Base-by-base conservation (phyloP, 2,113 vertebrate species). In the Tonatia bakeri region DNA sequence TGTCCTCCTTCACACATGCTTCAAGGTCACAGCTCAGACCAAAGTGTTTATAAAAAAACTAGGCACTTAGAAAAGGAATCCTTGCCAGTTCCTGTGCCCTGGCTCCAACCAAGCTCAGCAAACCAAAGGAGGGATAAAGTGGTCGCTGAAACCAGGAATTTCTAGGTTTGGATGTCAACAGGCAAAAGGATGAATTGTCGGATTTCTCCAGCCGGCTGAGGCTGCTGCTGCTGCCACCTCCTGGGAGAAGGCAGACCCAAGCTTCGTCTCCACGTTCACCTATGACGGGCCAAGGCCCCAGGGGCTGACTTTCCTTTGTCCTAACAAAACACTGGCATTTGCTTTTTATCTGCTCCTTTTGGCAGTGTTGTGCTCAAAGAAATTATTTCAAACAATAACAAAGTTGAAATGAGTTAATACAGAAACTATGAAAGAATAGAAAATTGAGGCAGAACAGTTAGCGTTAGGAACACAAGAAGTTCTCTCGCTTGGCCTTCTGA, bases 191-290 rank as follows among this genome's bases (percentile, higher is more conserved):
- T 73, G 83, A 95, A 83, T 92, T 86, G 88, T 80, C 85, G 65
- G 47, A 52, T 47, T 90, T 81, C 86, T 84, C 52, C 20, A 77
- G 94, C 91, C 82, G 89, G 65, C 84, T 17, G 73, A 56, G 69
- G 90, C 56, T 90, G 96, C 87, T 69, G 77, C 91, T 97, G 87
- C 96, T 95, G 94, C 97, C 97, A 95, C 93, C 96, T 97, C 94
- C 97, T 97, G 97, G 97, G 96, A 95, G 97, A 96, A 98, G 64
- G 82, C 14, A 81, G 82, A 94, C 83, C 85, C 15, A 16, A 87
- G 91, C 59, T 45, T 91, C 86, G 22, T 52, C 40, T 91, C 80
- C 5, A 1, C 12, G 67, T 59, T 85, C 84, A 95, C 94, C 96
- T 70, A 38, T 38, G 81, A 81, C 76, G 36, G 33, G 72, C 86